Evolutionary conservation across 2,888 invertebrate species (phyloP), one percentile per base, ranked within the genome.

Genomic region (Molorchus minor): DNA sequence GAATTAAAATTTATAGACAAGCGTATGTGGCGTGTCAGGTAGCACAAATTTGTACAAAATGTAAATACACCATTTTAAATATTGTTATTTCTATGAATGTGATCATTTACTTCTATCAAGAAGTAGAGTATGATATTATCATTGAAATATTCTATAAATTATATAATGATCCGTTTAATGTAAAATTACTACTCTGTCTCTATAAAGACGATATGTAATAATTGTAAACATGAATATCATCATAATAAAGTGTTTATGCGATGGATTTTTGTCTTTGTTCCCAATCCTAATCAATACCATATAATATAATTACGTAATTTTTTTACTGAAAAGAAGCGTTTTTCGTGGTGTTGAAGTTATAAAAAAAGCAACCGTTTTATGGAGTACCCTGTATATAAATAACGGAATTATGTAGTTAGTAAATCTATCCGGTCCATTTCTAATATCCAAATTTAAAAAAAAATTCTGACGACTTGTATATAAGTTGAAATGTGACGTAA

Each of bases 31-130:
- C 51, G 33, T 62, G 54, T 49, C 36, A 61, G 58, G 60, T 68
- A 68, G 70, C 72, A 74, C 72, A 69, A 68, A 64, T 66, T 58
- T 77, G 76, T 77, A 76, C 64, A 73, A 68, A 73, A 61, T 77
- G 77, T 77, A 77, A 49, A 77, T 77, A 77, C 77, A 77, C 77
- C 65, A 69, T 71, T 73, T 71, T 66, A 68, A 72, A 66, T 63
- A 70, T 69, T 69, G 73, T 72, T 74, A 74, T 71, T 69, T 76
- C 74, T 71, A 71, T 77, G 70, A 74, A 77, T 78, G 77, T 78
- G 75, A 78, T 76, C 74, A 75, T 66, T 69, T 72, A 71, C 73
- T 72, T 74, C 71, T 47, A 51, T 45, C 49, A 30, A 46, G 64
- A 52, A 53, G 25, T 36, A 47, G 49, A 55, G 46, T 56, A 55